Conservation (phyloP, 2,888 invertebrate species). For the Drosophila tanythrix region DNA sequence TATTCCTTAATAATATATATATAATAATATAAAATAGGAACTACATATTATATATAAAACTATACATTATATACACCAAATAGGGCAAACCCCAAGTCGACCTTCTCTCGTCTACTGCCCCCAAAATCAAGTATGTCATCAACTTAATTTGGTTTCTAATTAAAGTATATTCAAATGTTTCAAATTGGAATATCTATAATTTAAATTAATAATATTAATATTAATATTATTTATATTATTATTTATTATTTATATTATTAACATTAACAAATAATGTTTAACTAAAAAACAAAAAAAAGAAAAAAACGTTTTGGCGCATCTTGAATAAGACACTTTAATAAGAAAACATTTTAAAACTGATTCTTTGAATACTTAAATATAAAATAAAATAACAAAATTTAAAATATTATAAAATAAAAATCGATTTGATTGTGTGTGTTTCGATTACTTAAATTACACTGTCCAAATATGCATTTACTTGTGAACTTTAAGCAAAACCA, state of each 20-base stretch:
- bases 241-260: too few relatives aligned
- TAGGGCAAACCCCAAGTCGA: rapidly evolving
- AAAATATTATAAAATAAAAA: not conserved
- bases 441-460: not conserved
- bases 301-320: rapidly evolving
- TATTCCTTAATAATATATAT: too few relatives aligned
- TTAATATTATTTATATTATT: too few relatives aligned
- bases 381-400: not conserved
- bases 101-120: not conserved
- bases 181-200: not conserved
- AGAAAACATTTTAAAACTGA: not conserved
- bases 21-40: not conserved
- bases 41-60: not conserved
- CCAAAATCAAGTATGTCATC: not conserved
- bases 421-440: too few relatives aligned
- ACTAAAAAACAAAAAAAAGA: not conserved
- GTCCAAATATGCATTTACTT: not conserved
- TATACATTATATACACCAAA: not conserved
- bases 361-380: too few relatives aligned
- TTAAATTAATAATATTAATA: not conserved
- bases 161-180: not conserved
- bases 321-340: not conserved
- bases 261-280: not conserved
- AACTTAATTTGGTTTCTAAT: not conserved
- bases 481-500: not conserved